Evolutionary conservation across 2,888 invertebrate species (phyloP).

Genomic region (Galeruca laticollis): DNA sequence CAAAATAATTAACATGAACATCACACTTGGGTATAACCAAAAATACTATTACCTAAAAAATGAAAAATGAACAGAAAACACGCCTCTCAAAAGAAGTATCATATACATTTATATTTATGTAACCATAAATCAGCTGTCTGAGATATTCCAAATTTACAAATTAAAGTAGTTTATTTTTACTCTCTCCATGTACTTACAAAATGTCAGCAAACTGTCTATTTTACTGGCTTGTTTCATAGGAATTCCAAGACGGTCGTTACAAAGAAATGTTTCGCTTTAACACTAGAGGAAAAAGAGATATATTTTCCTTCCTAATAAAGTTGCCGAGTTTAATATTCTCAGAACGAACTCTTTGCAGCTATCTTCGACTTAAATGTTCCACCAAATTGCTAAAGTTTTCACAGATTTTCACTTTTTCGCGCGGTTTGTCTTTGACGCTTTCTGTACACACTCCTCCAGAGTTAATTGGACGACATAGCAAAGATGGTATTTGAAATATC

Average conservation of each 20-base stretch:
- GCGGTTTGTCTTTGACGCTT: conserved; percentile 8
- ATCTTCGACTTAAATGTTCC: conserved; percentile 16
- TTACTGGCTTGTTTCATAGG: background rate
- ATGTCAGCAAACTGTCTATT: too few relatives aligned
- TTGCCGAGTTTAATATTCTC: conserved; percentile 22
- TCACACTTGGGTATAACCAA: too few relatives aligned
- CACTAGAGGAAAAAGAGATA: conserved; percentile 12
- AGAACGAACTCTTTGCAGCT: conserved; percentile 18
- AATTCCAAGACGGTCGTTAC: background rate
- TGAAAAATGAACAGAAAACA: too few relatives aligned
- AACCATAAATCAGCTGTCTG: too few relatives aligned
- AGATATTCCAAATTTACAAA: too few relatives aligned
- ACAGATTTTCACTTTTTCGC: conserved; percentile 21
- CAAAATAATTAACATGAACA: too few relatives aligned
- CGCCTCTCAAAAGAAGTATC: too few relatives aligned
- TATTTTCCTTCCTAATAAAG: conserved; percentile 24
- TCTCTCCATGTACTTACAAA: too few relatives aligned
- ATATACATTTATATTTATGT: too few relatives aligned
- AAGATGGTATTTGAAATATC: conserved; percentile 1
- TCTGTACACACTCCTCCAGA: background rate
- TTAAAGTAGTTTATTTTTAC: too few relatives aligned
- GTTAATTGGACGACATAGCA: conserved; percentile 12
- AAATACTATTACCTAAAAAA: too few relatives aligned
- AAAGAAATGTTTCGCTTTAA: background rate
- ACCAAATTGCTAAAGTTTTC: conserved; percentile 17